Evolutionary conservation across 1,140 invertebrate species (phyloP), one percentile per base, ranked within the genome.

Genomic region (Cheumatopsyche charites): DNA sequence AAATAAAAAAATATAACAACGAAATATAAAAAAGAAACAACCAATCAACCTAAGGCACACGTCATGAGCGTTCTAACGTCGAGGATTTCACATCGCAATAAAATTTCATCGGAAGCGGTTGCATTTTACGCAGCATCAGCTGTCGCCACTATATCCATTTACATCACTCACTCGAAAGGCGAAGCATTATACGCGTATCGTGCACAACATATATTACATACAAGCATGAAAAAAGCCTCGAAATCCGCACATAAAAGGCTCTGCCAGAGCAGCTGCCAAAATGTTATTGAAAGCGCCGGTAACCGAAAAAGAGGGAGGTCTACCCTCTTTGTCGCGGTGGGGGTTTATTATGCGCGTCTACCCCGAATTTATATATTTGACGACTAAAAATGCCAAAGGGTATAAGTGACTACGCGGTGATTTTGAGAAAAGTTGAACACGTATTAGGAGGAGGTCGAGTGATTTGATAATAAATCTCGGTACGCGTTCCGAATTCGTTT

Each of bases 201-300:
- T 42, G 12, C 5, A 42, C 5, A 42, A 42, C 12, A 13, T 47
- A 47, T n/a, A 13, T 47, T 47, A 47, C 15, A 47, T 47, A 13
- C 15, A 3, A 2, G 15, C 13, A 47, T 47, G 13, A 47, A 12
- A 47, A 21, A 58, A 58, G 21, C 55, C 23, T 25, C 23, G 55
- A 58, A 36, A 58, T 58, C 21, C 23, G 55, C 3, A 25, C 49
- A 68, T 68, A 68, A 68, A 68, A 68, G 66, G 66, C 42, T 68
- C 9, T 21, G 45, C 29, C 49, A 43, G 47, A 68, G 66, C 66
- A 68, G 66, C 66, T 68, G 66, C 66, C 66, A 68, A 68, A 68
- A 68, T 68, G 66, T 68, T 68, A 68, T 68, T 68, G 66, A 47
- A 68, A 68, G 49, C 66, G 15, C 25, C 47, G 43, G 63, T 42